Evolutionary conservation across 2,113 vertebrate species (phyloP), one percentile per base, ranked within the genome.

Genomic region (Rhabdomys dilectus): DNA sequence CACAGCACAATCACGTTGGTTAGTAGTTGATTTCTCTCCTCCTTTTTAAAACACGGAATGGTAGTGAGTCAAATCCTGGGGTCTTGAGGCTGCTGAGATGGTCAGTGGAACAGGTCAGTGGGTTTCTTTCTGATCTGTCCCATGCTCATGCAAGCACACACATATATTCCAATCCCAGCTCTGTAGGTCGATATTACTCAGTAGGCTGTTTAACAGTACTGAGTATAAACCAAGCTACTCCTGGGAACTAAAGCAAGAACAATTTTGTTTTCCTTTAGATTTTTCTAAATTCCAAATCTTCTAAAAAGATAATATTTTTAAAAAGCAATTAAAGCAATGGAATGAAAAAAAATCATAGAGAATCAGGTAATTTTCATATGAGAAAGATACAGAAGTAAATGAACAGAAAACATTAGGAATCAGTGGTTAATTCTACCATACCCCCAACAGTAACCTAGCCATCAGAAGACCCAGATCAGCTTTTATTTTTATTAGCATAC

Each of bases 161-260:
- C 5, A 24, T 53, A 81, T 16, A 39, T 36, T n/a, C 5, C 21
- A 24, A 15, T 82, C 21, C 80, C 56, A 75, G 60, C 72, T 92
- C 85, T 88, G 19, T 72, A 48, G 22, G 51, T 84, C 16, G 56
- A 0, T 89, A 80, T 73, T 34, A 70, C 11, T 51, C 31, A 85
- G 6, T 60, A 22, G 81, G 56, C 62, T 89, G 84, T 90, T 42
- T 51, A 13, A 88, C 89, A 93, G 56, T 84, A n/a, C 36, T 73
- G 8, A 31, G 15, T 90, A 48, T 21, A 68, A 95, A 64, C n/a
- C 75, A 89, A 66, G 17, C 78, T 93, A 78, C 45, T 13, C 82
- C 36, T 92, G 80, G 60, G 80, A 96, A 80, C 77, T 42, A n/a
- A 60, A 66, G 62, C 75, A 91, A 87, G 66, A 75, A 93, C 93